phyloP scores from a whole-genome alignment of 1,140 invertebrate species.

The Drosophila serrata region DNA sequence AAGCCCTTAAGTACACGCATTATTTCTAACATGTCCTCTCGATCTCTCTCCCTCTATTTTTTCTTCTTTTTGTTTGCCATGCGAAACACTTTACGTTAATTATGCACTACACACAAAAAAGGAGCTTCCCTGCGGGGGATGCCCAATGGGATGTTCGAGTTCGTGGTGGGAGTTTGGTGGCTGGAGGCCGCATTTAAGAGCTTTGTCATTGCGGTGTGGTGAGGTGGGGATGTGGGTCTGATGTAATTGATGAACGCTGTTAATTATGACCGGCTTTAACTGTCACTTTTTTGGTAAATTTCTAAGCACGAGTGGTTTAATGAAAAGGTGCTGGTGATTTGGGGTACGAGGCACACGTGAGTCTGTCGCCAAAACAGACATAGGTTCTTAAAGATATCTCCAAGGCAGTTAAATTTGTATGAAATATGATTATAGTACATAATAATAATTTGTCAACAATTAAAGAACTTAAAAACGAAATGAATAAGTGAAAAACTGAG shows the following conservation, averaged over 20 bases:
- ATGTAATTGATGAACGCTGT: constrained; percentile 63
- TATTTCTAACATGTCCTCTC: constrained; percentile 54
- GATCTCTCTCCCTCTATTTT: background rate
- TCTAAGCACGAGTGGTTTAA: constrained; percentile 16
- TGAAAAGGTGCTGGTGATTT: constrained; percentile 12
- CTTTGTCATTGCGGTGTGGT: constrained; percentile 35
- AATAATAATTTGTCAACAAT: too few species aligned
- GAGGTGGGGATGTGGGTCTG: constrained; percentile 1
- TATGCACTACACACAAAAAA: constrained; percentile 43
- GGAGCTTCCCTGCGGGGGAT: constrained; percentile 28
- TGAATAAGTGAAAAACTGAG: background rate
- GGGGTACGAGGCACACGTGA: background rate
- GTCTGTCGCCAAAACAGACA: constrained; percentile 4
- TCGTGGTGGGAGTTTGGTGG: constrained; percentile 4
- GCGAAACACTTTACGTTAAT: constrained; percentile 48
- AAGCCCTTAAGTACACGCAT: constrained; percentile 64
- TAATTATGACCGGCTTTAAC: constrained; percentile 60
- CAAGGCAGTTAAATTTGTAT: too few species aligned
- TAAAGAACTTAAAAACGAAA: background rate
- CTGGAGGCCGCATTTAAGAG: constrained; percentile 18
- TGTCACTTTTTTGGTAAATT: constrained; percentile 51
- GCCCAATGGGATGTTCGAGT: background rate
- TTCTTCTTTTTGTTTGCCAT: constrained; percentile 20
- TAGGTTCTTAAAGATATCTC: too few species aligned
- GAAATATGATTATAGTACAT: too few species aligned